These are phyloP conservation scores for Drosophila rhopaloa DNA, from an alignment of 1,140 invertebrate species.

Conservation along the genomic window DNA sequence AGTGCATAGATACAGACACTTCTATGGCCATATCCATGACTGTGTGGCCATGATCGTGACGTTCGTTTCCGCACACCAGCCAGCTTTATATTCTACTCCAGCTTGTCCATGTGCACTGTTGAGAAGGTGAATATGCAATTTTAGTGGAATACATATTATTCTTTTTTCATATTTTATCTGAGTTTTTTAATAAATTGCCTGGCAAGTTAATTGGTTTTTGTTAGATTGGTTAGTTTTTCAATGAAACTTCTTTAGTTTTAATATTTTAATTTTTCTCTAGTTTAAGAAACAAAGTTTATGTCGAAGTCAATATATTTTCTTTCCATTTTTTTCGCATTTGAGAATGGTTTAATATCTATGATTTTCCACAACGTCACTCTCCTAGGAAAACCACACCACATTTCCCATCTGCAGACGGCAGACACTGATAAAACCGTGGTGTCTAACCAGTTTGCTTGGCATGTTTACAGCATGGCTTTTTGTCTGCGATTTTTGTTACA, in stretches of 20 bases:
- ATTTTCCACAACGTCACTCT: conserved; percentile 22
- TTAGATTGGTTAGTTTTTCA: too few relatives aligned
- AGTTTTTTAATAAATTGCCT: too few relatives aligned
- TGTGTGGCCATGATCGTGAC: conserved; percentile 42
- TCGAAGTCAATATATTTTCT: too few relatives aligned
- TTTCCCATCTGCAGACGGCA: conserved; percentile 8
- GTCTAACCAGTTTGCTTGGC: conserved; percentile 55
- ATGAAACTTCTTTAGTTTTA: too few relatives aligned
- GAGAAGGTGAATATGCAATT: conserved; percentile 1
- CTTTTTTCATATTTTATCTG: too few relatives aligned
- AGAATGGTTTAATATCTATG: too few relatives aligned
- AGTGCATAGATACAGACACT: conserved; percentile 34
- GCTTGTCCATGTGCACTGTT: not conserved
- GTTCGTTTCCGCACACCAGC: conserved; percentile 25
- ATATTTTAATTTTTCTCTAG: too few relatives aligned
- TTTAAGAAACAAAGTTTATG: too few relatives aligned
- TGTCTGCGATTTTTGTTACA: conserved; percentile 64
- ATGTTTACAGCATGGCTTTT: conserved; percentile 9
- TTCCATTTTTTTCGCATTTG: too few relatives aligned
- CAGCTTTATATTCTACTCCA: not conserved
- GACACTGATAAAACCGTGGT: conserved; percentile 47
- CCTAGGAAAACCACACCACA: conserved; percentile 1
- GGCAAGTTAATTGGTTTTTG: too few relatives aligned
- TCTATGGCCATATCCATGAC: conserved; percentile 19
- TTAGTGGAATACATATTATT: too few relatives aligned